Evolutionary conservation across 2,797 vertebrate genomes (phyloP).

Genomic region (Labeo calbasu): DNA sequence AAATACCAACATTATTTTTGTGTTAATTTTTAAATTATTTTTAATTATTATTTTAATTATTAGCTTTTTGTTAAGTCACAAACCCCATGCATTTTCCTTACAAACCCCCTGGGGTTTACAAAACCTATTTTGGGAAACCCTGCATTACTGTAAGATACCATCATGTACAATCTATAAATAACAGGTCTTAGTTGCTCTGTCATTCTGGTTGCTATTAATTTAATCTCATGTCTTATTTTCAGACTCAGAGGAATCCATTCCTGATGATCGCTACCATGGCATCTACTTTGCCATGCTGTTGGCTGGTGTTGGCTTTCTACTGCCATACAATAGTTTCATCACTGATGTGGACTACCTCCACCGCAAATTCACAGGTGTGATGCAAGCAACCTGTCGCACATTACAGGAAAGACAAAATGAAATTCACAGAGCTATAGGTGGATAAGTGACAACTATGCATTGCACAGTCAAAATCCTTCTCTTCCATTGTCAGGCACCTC

Average conservation of each 20-base stretch:
- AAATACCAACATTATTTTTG: not conserved
- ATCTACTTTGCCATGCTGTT: slow-evolving; percentile 97
- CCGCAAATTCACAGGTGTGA: slow-evolving; percentile 90
- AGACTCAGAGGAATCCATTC: slow-evolving; percentile 83
- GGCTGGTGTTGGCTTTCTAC: slow-evolving; percentile 93
- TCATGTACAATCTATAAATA: not conserved
- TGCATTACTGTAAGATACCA: not conserved
- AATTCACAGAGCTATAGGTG: not conserved
- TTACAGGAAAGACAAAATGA: not conserved
- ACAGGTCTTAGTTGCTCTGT: not conserved
- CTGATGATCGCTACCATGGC: slow-evolving; percentile 92
- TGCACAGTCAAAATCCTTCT: slow-evolving; percentile 1
- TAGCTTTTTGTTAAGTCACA: no score
- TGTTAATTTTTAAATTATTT: not conserved
- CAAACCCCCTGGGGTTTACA: not conserved
- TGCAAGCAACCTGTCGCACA: not conserved
- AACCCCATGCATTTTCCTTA: no score
- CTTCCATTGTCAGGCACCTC: slow-evolving; percentile 82
- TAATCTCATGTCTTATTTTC: not conserved
- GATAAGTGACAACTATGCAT: not conserved
- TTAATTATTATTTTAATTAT: not conserved
- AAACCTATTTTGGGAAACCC: not conserved
- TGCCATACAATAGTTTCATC: slow-evolving; percentile 98
- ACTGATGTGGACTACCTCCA: slow-evolving; percentile 96
- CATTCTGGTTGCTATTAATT: not conserved